phyloP scores from a whole-genome alignment of 1,140 invertebrate genomes.

The Aphis craccivora region DNA sequence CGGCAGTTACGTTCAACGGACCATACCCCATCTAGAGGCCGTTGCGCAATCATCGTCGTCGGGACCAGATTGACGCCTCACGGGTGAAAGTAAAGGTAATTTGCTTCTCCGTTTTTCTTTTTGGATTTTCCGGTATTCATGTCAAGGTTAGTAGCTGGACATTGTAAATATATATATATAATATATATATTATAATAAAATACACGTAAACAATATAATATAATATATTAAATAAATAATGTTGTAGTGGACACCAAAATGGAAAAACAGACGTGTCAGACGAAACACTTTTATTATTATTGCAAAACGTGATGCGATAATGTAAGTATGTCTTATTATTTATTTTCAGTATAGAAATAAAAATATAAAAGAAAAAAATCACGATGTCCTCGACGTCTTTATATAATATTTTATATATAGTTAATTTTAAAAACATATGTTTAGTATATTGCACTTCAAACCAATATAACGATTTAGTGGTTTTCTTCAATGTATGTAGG shows the following conservation, averaged over 20 bases:
- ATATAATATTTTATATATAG: background rate
- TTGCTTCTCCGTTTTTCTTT: conserved; percentile 56
- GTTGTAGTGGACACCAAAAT: background rate
- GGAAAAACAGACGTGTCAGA: background rate
- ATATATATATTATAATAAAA: background rate
- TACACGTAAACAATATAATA: background rate
- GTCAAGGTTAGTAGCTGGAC: conserved; percentile 37
- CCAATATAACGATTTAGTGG: background rate
- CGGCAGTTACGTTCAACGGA: conserved; percentile 46
- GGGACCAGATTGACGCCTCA: conserved; percentile 45
- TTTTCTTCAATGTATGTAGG: background rate
- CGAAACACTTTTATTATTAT: background rate
- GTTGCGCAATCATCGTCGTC: conserved; percentile 37
- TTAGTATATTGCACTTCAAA: background rate
- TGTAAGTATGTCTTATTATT: background rate
- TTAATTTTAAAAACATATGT: background rate
- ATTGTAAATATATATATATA: background rate
- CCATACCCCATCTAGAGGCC: conserved; percentile 47
- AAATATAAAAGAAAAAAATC: background rate
- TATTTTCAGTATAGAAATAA: background rate
- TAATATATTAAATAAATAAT: background rate
- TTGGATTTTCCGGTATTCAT: conserved; percentile 44
- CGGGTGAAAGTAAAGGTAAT: conserved; percentile 56
- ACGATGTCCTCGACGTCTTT: background rate
- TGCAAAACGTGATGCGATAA: background rate